phyloP scores from a whole-genome alignment of 2,113 vertebrate species.

The Neogale vison region DNA sequence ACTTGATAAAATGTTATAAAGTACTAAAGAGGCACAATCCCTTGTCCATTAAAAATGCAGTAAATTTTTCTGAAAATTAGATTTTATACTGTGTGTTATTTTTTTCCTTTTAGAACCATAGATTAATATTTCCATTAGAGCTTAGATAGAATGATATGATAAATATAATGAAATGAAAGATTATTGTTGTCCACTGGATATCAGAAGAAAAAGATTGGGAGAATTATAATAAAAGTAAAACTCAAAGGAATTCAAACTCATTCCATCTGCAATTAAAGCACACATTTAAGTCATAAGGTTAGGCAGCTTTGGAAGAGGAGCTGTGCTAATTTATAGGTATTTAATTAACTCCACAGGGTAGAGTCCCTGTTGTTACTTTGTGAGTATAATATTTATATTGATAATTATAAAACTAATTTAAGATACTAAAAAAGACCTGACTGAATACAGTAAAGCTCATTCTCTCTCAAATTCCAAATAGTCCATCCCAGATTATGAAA shows the following conservation, averaged over 20 bases:
- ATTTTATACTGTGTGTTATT: not conserved
- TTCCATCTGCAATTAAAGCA: slow-evolving; percentile 59
- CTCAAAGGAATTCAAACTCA: slow-evolving; percentile 58
- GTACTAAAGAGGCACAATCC: not conserved
- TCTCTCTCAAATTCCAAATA: not conserved
- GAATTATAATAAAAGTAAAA: slow-evolving; percentile 66
- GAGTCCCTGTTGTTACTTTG: slow-evolving; percentile 43
- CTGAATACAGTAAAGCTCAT: not conserved
- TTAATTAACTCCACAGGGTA: slow-evolving; percentile 62
- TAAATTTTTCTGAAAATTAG: slow-evolving; percentile 21
- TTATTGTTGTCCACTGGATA: slow-evolving; percentile 50
- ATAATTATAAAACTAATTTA: slow-evolving; percentile 60
- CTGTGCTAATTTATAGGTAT: slow-evolving; percentile 63
- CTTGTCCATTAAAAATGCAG: slow-evolving; percentile 29
- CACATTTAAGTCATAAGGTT: slow-evolving; percentile 20
- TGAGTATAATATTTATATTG: slow-evolving; percentile 55
- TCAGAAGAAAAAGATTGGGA: slow-evolving; percentile 40
- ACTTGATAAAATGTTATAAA: not conserved
- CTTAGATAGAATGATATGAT: slow-evolving; percentile 52
- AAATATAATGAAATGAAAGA: slow-evolving; percentile 78
- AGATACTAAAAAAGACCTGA: not conserved
- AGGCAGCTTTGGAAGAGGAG: slow-evolving; percentile 1
- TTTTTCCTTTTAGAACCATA: slow-evolving; percentile 9
- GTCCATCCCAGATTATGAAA: not conserved
- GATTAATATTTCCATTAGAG: slow-evolving; percentile 72